Base-by-base conservation (phyloP, 2,888 invertebrate genomes). In the Eupithecia tripunctaria region DNA sequence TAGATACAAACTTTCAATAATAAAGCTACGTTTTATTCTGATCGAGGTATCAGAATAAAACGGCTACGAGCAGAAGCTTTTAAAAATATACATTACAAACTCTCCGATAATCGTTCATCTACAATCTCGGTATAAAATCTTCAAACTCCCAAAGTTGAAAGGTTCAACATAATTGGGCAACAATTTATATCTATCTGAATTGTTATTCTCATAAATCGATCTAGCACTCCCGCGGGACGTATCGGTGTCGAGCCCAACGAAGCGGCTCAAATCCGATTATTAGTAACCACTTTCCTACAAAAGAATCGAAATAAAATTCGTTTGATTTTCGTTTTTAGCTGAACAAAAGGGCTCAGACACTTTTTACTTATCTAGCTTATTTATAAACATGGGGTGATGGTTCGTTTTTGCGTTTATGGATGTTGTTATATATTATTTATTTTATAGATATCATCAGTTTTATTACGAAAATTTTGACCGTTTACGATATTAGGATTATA, bases 241-340 rank as follows among this genome's bases (percentile, higher is more conserved):
- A 71, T 74, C 66, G 74, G 74, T 68, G 71, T 73, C 67, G 68
- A 8, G 63, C 65, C 59, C 73, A 70, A 65, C 73, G 76, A 76
- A 71, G 76, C 69, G 76, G 67, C 67, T 56, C 68, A 73, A 73
- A 71, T 71, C 71, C 73, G 71, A 73, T 76, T 76, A 76, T 76
- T 73, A 76, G 70, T 69, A 70, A 71, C 71, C 66, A 73, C 67
- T 76, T 73, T 71, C 47, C 47, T 38, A 71, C 71, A 71, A 74
- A 67, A 69, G 63, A 69, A 41, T 68, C 70, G 29, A 67, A 67
- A 71, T 63, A 71, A 69, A 74, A 71, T 67, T 27, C 41, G 36
- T 67, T 71, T 32, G 66, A 71, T 69, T 66, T 59, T 67, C 41
- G 56, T 25, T 14, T 56, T 56, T 25, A 43, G 68, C 32, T 62